Percentiles rank a stretch among this genome's conserved stretches.
phyloP scores from a whole-genome alignment of 1,140 invertebrate species.

The Micrasema minimum region DNA sequence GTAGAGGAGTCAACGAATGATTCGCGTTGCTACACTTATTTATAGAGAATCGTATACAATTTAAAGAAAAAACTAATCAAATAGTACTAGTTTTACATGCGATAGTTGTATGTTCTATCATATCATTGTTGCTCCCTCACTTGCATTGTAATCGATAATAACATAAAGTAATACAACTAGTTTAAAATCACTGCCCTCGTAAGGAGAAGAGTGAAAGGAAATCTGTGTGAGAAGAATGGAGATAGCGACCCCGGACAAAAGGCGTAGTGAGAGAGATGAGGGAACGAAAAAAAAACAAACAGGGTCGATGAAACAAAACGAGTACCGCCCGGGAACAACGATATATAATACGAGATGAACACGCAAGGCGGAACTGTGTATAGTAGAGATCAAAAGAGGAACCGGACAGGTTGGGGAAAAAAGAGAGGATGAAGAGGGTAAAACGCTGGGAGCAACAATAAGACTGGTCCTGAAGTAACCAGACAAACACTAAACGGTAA shows the following conservation, averaged over 20 bases:
- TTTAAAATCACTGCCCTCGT: constrained; percentile 1
- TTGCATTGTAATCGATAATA: background rate
- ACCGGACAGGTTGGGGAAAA: background rate
- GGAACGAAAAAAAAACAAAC: constrained; percentile 27
- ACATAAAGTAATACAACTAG: background rate
- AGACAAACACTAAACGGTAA: background rate
- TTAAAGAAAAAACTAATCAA: too few species aligned
- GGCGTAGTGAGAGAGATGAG: constrained; percentile 9
- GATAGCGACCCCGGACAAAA: constrained; percentile 30
- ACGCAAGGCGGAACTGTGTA: constrained; percentile 32
- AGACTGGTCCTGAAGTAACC: constrained; percentile 6
- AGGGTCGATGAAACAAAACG: constrained; percentile 38
- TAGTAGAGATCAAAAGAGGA: constrained; percentile 26
- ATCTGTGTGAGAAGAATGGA: constrained; percentile 24
- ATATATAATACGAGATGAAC: constrained; percentile 36
- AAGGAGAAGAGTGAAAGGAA: constrained; percentile 26
- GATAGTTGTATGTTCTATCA: too few species aligned
- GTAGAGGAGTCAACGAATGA: too few species aligned
- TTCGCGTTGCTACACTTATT: too few species aligned
- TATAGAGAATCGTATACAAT: too few species aligned
- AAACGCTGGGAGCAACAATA: constrained; percentile 29
- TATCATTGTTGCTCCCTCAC: too few species aligned
- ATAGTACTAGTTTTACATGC: too few species aligned
- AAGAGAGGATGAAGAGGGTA: constrained; percentile 14
- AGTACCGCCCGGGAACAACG: constrained; percentile 28